Base-by-base conservation (phyloP, 2,797 vertebrate species). In the Chanos chanos region DNA sequence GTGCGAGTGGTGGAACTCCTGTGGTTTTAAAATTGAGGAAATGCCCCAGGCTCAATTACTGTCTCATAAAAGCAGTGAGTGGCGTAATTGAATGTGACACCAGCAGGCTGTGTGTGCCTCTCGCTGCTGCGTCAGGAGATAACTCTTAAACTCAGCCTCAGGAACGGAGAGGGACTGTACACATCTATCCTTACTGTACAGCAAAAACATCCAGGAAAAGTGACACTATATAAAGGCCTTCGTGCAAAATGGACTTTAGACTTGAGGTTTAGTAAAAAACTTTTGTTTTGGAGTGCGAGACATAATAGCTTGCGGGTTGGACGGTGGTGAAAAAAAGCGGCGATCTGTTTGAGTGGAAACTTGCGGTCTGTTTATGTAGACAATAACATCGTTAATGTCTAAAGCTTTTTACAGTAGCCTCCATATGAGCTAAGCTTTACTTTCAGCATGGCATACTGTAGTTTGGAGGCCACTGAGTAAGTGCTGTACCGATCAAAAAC, bases 1-100 rank as follows among this genome's bases (percentile, higher is more conserved):
- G 70, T 75, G 71, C 73, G 74, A 80, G 77, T 64, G 62, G 73
- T 63, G 64, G 61, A 75, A 65, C 82, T 81, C 83, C 77, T 69
- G 78, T 80, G 81, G 80, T 83, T 85, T 85, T 79, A 85, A n/a
- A 86, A 86, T 81, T 80, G 83, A 82, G 73, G 69, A 77, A 84
- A 61, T 73, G 83, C 82, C 84, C 80, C 72, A 13, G 80, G 81
- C 81, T 85, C 81, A 83, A 83, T 86, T 77, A 83, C 72, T 76
- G 74, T 84, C 80, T 80, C 66, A 48, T 53, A 66, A 63, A 80
- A 80, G 79, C 73, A 71, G 73, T 71, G 76, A 61, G 70, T 70
- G 57, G 62, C 71, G 59, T 82, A 85, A 86, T 84, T 81, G 78
- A 84, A 77, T 75, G 76, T 84, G 83, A 85, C 85, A 79, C 70